phyloP scores from a whole-genome alignment of 2,113 vertebrate species.

The Pelodiscus sinensis region DNA sequence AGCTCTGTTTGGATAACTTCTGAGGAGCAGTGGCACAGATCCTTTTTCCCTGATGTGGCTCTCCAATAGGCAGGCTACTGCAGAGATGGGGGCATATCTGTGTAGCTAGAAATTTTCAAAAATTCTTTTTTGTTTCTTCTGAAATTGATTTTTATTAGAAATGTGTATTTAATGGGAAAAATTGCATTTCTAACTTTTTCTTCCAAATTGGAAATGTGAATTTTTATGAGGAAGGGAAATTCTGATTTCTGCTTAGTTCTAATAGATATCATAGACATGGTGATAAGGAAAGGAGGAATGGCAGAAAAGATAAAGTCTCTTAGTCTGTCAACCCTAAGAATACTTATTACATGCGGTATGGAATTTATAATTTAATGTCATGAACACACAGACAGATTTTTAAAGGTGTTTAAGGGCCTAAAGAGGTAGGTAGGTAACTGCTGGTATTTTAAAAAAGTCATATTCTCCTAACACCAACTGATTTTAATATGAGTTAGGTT shows the following conservation, averaged over 20 bases:
- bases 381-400: neutral
- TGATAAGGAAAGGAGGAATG: neutral
- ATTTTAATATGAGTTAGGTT: neutral
- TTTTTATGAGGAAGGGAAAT: neutral
- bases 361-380: neutral
- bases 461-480: neutral
- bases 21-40: too few species aligned
- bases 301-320: neutral
- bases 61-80: neutral
- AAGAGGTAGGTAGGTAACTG: neutral
- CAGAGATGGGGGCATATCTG: neutral
- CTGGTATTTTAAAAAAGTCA: neutral
- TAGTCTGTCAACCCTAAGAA: neutral
- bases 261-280: neutral
- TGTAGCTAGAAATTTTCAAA: neutral
- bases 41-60: neutral
- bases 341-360: neutral
- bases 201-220: neutral
- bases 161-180: neutral
- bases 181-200: neutral
- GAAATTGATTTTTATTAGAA: neutral
- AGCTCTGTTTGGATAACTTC: too few species aligned
- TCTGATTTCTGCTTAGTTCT: neutral
- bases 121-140: neutral
- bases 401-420: neutral